Evolutionary conservation across 2,888 invertebrate genomes (phyloP), one percentile per base, ranked within the genome.

Genomic region (Nymphalis urticae): DNA sequence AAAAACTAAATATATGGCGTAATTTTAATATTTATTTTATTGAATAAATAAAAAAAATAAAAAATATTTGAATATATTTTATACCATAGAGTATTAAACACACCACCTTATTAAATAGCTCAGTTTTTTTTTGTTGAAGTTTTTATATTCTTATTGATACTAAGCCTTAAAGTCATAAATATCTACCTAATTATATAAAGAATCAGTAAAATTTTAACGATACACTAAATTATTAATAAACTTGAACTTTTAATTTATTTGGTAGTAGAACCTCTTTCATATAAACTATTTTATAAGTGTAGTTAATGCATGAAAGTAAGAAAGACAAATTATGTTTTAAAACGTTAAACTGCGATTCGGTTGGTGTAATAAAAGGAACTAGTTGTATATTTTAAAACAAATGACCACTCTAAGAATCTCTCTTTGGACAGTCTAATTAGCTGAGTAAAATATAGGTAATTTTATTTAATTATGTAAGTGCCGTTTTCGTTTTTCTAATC

Each of bases 291-390:
- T 67, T 67, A 67, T 62, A 17, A 24, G 2, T 2, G 10, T 58
- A 54, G 56, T 67, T 67, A 67, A 67, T 54, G 62, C 36, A 48
- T 9, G 8, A 48, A 62, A 42, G 58, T 42, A 50, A 32, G 56
- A 36, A 48, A 58, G 58, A 51, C 62, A 36, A 62, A 62, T 67
- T 5, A 48, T 50, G 62, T 60, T 66, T 66, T 59, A 53, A 61
- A 66, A 59, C 61, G 61, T 79, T 79, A 81, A 83, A 79, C 82
- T 82, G 82, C 85, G 82, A 79, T 80, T 77, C 74, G 77, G 80
- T 76, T 82, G 81, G 84, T 83, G 82, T 82, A 84, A 85, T 87
- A 86, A 86, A 88, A 86, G 85, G 85, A 84, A 85, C 85, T 85
- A 84, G 82, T 76, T 77, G 76, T 78, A 80, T 69, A 62, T 65